These are phyloP conservation scores for Pteronotus mesoamericanus DNA, from an alignment of 2,797 vertebrate species.

Conservation along the genomic window DNA sequence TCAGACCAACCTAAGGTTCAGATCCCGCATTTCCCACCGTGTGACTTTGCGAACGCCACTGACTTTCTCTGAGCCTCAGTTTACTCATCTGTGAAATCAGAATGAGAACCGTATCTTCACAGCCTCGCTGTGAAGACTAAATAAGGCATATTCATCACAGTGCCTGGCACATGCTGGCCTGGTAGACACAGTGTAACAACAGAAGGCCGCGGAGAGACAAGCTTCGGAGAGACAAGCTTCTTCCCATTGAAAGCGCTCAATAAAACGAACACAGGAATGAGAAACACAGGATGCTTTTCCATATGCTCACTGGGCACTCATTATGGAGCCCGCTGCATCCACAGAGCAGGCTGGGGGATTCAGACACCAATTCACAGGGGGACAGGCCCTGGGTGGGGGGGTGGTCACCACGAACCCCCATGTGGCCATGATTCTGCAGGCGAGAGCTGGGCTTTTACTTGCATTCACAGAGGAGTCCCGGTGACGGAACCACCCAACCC, in stretches of 20 bases:
- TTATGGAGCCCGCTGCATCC: fast-evolving
- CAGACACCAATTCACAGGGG: neutral
- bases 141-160: fast-evolving
- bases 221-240: neutral
- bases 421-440: neutral
- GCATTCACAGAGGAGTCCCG: neutral
- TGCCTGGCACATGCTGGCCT: neutral
- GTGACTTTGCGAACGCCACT: neutral
- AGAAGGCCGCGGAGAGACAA: neutral
- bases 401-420: neutral
- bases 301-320: fast-evolving
- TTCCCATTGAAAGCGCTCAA: neutral
- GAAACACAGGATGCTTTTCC: neutral
- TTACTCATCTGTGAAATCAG: neutral
- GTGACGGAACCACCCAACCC: neutral
- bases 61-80: neutral
- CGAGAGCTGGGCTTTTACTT: neutral
- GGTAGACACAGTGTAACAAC: fast-evolving
- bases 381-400: no score
- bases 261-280: neutral
- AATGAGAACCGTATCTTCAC: neutral
- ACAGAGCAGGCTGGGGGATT: neutral
- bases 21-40: neutral
- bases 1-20: neutral
- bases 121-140: neutral